Percentiles rank a stretch among this genome's conserved stretches.
phyloP scores from a whole-genome alignment of 2,888 invertebrate genomes.

The Griposia aprilina region DNA sequence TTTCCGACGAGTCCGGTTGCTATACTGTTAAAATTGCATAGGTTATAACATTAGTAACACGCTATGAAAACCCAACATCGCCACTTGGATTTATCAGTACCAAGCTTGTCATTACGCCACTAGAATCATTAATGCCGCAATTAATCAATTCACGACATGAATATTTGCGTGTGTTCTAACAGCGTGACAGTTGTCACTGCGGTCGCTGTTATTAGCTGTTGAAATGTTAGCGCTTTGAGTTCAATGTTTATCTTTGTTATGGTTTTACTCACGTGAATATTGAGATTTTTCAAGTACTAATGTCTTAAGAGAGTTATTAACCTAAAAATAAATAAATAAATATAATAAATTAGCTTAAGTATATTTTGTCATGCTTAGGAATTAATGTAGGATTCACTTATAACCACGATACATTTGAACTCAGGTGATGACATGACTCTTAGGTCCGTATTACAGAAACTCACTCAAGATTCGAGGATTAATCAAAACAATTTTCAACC shows the following conservation, averaged over 20 bases:
- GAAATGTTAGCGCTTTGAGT: slow-evolving; percentile 2
- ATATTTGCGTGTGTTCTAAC: slow-evolving; percentile 51
- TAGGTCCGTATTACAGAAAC: not conserved
- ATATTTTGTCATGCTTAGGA: not conserved
- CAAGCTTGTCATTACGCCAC: slow-evolving; percentile 40
- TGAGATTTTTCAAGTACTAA: not conserved
- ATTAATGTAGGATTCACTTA: not conserved
- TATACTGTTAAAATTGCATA: slow-evolving; percentile 4
- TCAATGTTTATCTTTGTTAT: slow-evolving; percentile 7
- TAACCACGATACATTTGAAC: not conserved
- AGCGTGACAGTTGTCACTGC: slow-evolving; percentile 50
- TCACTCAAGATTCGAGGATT: too few relatives aligned
- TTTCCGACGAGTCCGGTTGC: not conserved
- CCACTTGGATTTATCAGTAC: slow-evolving; percentile 27
- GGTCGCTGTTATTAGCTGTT: slow-evolving; percentile 32
- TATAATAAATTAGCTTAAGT: not conserved
- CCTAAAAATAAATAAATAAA: too few relatives aligned
- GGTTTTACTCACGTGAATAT: not conserved
- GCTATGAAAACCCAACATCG: not conserved
- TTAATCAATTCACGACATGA: slow-evolving; percentile 57
- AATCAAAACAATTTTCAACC: too few relatives aligned
- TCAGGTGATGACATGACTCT: not conserved
- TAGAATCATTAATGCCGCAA: slow-evolving; percentile 53
- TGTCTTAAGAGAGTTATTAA: not conserved
- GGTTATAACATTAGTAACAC: slow-evolving; percentile 17